phyloP scores from a whole-genome alignment of 2,797 vertebrate genomes.

The Lycodopsis pacificus region DNA sequence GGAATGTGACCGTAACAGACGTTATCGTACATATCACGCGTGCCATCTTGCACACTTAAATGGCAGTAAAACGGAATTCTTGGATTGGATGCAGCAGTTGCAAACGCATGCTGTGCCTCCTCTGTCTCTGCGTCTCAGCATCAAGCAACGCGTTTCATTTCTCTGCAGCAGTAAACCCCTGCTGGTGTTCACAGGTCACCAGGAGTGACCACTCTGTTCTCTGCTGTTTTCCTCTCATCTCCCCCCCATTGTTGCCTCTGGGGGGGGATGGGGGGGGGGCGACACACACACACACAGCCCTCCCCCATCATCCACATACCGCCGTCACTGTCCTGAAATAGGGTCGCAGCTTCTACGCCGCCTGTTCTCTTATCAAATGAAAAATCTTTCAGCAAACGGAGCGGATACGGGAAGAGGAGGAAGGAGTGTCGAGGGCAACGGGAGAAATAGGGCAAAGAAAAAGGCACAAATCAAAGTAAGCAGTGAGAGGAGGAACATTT shows the following conservation, averaged over 20 bases:
- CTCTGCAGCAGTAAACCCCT: conserved; percentile 24
- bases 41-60: background rate
- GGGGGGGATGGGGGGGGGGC: too few species aligned
- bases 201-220: conserved; percentile 23
- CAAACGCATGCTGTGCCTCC: background rate
- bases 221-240: conserved; percentile 21
- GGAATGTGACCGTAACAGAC: background rate
- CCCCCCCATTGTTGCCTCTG: background rate
- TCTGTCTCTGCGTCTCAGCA: conserved; percentile 8
- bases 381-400: conserved; percentile 7
- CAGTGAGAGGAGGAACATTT: conserved; percentile 30
- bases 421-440: conserved; percentile 17
- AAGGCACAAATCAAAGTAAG: conserved; percentile 51
- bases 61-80: background rate
- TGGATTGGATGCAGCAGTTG: background rate
- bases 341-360: background rate
- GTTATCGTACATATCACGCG: background rate
- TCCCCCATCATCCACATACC: conserved; percentile 10
- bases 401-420: conserved; percentile 3
- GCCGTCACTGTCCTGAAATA: conserved; percentile 26
- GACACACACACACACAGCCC: background rate
- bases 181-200: conserved; percentile 35
- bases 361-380: conserved; percentile 20
- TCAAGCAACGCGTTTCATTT: conserved; percentile 11
- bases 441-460: conserved; percentile 28